Percentiles rank a stretch among this genome's conserved stretches.
Conservation (phyloP, 2,888 invertebrate species). For the Drosophila putrida region DNA sequence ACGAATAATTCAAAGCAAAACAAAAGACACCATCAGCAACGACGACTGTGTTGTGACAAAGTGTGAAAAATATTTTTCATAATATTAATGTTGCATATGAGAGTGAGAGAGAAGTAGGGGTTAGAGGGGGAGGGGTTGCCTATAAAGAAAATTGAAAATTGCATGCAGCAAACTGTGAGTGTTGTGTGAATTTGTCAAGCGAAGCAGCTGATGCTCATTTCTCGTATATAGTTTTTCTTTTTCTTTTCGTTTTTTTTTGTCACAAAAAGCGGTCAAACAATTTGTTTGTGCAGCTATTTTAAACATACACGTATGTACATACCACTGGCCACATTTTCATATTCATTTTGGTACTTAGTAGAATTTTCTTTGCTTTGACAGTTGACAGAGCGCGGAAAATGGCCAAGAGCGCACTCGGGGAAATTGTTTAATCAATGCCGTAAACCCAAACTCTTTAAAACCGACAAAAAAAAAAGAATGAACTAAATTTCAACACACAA, state of each 20-base stretch:
- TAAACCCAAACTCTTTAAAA: slow-evolving; percentile 64
- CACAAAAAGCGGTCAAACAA: slow-evolving; percentile 75
- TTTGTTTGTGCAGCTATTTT: slow-evolving; percentile 75
- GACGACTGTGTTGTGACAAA: slow-evolving; percentile 63
- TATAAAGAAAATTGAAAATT: slow-evolving; percentile 43
- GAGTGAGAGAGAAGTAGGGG: neutral
- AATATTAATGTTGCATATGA: slow-evolving; percentile 55
- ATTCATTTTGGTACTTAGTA: slow-evolving; percentile 1
- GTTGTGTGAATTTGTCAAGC: slow-evolving; percentile 69
- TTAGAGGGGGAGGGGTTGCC: neutral
- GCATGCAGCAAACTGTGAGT: slow-evolving; percentile 28
- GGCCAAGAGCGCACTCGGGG: slow-evolving; percentile 4
- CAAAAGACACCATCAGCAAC: slow-evolving; percentile 36
- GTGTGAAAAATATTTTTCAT: slow-evolving; percentile 81
- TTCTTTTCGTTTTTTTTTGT: slow-evolving; percentile 59
- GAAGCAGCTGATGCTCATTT: slow-evolving; percentile 74
- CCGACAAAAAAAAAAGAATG: neutral
- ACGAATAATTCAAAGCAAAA: slow-evolving; percentile 17
- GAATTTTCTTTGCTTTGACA: too few relatives aligned
- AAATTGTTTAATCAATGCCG: slow-evolving; percentile 75
- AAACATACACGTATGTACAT: slow-evolving; percentile 21
- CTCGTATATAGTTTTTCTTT: slow-evolving; percentile 54
- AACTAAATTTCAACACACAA: slow-evolving; percentile 33
- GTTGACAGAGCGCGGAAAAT: slow-evolving; percentile 10
- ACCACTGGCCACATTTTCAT: slow-evolving; percentile 31